Conservation (phyloP, 2,888 invertebrate species). For the Yponomeuta evonymella region DNA sequence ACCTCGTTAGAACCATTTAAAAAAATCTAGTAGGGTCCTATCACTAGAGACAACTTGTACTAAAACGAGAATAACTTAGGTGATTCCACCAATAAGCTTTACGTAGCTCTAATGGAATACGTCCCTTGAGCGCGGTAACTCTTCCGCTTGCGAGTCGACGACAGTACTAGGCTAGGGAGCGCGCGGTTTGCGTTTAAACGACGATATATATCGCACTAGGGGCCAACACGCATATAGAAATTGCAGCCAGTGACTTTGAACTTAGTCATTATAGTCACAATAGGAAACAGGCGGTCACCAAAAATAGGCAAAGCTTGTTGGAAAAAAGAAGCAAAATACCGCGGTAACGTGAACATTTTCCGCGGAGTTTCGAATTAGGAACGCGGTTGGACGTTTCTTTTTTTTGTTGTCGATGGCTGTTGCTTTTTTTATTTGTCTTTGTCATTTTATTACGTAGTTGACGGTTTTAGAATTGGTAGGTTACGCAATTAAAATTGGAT, state of each 20-base stretch:
- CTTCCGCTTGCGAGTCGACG: conserved; percentile 18
- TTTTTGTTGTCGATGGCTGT: neutral
- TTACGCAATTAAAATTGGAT: no score
- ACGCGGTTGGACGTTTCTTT: neutral
- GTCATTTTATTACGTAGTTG: neutral
- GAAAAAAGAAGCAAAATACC: neutral
- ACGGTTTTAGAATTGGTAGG: neutral
- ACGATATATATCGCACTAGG: conserved; percentile 45
- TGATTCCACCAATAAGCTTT: neutral
- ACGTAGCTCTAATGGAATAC: conserved; percentile 30
- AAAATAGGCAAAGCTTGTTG: neutral
- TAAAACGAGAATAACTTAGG: neutral
- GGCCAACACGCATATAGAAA: conserved; percentile 6
- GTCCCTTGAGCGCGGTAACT: conserved; percentile 44
- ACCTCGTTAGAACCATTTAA: no score
- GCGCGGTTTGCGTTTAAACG: conserved; percentile 47
- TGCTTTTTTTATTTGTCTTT: neutral
- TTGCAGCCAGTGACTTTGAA: neutral
- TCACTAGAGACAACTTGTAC: neutral
- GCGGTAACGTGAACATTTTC: neutral
- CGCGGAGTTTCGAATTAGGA: neutral
- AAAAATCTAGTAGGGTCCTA: neutral
- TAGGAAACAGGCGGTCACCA: neutral
- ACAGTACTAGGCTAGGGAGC: conserved; percentile 31
- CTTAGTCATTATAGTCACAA: neutral